Conservation (phyloP, 2,113 vertebrate species). For the Cryptotis parvus region DNA sequence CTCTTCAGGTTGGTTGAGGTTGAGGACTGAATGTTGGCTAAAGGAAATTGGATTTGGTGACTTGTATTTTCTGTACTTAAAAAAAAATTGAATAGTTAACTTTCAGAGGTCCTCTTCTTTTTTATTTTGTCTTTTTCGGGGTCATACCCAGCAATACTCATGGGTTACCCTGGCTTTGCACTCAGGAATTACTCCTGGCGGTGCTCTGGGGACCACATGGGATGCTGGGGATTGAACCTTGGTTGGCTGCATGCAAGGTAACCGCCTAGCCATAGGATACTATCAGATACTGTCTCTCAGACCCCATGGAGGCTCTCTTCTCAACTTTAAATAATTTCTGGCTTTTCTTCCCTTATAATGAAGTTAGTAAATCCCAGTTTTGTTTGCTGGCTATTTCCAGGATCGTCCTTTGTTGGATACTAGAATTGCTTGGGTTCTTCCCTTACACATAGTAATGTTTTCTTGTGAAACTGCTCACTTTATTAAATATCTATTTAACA, state of each 20-base stretch:
- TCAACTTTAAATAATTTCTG: slow-evolving; percentile 13
- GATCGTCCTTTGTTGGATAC: slow-evolving; percentile 39
- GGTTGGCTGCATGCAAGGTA: too few species aligned
- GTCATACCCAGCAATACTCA: too few species aligned
- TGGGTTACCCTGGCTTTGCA: too few species aligned
- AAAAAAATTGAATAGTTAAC: background rate
- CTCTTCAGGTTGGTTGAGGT: slow-evolving; percentile 63
- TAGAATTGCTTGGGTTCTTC: slow-evolving; percentile 25
- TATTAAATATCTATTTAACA: background rate
- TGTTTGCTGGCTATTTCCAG: slow-evolving; percentile 15
- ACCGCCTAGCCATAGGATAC: too few species aligned
- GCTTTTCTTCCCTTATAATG: slow-evolving; percentile 31
- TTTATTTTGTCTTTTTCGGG: too few species aligned
- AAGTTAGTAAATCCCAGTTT: slow-evolving; percentile 49
- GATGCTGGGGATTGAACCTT: too few species aligned
- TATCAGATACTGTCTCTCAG: too few species aligned
- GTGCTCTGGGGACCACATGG: too few species aligned
- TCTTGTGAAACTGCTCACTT: slow-evolving; percentile 43
- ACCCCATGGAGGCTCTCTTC: slow-evolving; percentile 61
- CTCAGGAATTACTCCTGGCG: too few species aligned
- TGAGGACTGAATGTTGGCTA: slow-evolving; percentile 70
- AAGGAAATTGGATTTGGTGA: slow-evolving; percentile 57
- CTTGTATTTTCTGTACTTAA: slow-evolving; percentile 37
- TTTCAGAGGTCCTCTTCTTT: slow-evolving; percentile 60
- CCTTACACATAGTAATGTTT: slow-evolving; percentile 29